phyloP scores from a whole-genome alignment of 1,140 invertebrate species.

The Agrilus planipennis region DNA sequence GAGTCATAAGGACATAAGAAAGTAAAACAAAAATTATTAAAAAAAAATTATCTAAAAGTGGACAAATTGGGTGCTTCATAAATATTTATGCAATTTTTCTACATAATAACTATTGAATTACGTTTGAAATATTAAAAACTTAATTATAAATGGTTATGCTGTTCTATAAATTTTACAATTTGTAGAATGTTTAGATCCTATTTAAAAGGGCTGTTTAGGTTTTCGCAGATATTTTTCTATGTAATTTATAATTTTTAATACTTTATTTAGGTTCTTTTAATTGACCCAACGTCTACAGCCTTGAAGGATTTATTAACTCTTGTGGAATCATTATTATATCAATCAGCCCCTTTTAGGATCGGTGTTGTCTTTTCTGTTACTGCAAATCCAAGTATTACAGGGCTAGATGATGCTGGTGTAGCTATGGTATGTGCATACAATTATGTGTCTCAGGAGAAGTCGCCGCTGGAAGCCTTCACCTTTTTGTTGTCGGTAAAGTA shows the following conservation, averaged over 20 bases:
- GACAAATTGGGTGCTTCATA: no score
- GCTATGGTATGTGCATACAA: conserved; percentile 86
- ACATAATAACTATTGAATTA: no score
- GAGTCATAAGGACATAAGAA: no score
- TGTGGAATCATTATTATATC: conserved; percentile 82
- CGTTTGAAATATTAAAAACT: no score
- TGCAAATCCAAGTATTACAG: conserved; percentile 38
- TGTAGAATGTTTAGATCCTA: no score
- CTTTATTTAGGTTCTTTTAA: conserved; percentile 60
- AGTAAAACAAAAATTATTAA: no score
- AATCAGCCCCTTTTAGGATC: conserved; percentile 77
- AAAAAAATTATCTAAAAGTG: no score
- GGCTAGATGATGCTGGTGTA: conserved; percentile 62
- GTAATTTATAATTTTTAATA: conserved; percentile 6
- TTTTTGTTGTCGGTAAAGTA: conserved; percentile 68
- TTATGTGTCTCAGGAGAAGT: conserved; percentile 71
- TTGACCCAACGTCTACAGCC: conserved; percentile 68
- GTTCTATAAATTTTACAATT: no score
- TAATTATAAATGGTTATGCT: no score
- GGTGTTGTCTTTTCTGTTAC: conserved; percentile 78
- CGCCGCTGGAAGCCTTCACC: conserved; percentile 57
- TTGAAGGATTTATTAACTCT: conserved; percentile 69
- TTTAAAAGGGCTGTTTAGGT: no score
- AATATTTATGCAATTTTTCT: no score
- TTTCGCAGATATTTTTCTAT: no score